Conservation (phyloP, 2,888 invertebrate genomes). For the Pristionchus exspectatus region DNA sequence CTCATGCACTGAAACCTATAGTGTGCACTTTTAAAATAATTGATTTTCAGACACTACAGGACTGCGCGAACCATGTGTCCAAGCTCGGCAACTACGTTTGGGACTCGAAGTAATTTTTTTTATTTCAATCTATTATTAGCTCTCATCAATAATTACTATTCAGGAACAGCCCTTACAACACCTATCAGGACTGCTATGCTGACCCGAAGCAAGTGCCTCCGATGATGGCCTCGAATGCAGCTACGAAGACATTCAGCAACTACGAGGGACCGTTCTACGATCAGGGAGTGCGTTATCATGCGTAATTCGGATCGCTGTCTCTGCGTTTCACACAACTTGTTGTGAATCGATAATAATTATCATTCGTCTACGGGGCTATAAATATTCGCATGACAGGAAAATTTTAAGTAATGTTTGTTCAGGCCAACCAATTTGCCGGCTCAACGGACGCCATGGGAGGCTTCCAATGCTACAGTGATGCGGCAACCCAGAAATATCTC, state of each 20-base stretch:
- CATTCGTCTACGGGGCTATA: no score
- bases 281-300: constrained; percentile 61
- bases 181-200: constrained; percentile 69
- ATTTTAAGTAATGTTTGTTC: constrained; percentile 15
- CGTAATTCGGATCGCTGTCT: no score
- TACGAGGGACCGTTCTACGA: constrained; percentile 64
- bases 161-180: constrained; percentile 72
- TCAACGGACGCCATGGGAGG: constrained; percentile 67
- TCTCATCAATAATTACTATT: no score
- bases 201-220: not conserved
- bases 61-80: constrained; percentile 66
- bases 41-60: constrained; percentile 8
- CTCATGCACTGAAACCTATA: no score
- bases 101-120: not conserved
- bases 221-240: not conserved
- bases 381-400: not conserved
- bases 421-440: constrained; percentile 60
- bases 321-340: no score
- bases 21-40: no score
- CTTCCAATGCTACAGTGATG: constrained; percentile 67
- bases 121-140: not conserved
- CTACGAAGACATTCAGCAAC: constrained; percentile 56
- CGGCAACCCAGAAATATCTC: constrained; percentile 64
- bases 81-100: constrained; percentile 55
- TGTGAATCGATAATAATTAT: no score